These are phyloP conservation scores for Eira barbara DNA, from an alignment of 2,113 vertebrate genomes.

Conservation along the genomic window DNA sequence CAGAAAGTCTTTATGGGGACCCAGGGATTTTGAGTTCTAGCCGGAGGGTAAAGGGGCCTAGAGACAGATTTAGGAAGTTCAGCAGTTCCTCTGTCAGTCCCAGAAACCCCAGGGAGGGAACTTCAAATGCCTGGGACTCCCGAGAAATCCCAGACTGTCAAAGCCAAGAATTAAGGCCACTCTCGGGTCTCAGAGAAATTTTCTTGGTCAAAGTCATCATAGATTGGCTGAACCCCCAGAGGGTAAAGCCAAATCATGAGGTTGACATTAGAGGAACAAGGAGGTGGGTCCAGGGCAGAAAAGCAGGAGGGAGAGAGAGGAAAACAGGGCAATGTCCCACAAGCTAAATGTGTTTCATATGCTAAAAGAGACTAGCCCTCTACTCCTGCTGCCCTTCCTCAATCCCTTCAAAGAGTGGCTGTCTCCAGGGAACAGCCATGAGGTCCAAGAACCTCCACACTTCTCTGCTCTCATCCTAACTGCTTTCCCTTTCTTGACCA, in stretches of 20 bases:
- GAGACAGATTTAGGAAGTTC: slow-evolving; percentile 58
- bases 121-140: slow-evolving; percentile 68
- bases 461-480: slow-evolving; percentile 21
- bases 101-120: slow-evolving; percentile 70
- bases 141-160: slow-evolving; percentile 61
- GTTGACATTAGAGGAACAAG: slow-evolving; percentile 7
- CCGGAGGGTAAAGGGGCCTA: neutral
- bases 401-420: slow-evolving; percentile 8
- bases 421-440: neutral
- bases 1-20: slow-evolving; percentile 32
- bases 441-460: slow-evolving; percentile 9
- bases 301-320: neutral
- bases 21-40: slow-evolving; percentile 48
- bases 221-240: slow-evolving; percentile 5
- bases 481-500: slow-evolving; percentile 35
- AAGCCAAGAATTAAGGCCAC: slow-evolving; percentile 48
- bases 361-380: neutral
- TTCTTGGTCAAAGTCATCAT: slow-evolving; percentile 55
- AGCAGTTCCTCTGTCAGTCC: slow-evolving; percentile 47
- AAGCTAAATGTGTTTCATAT: neutral
- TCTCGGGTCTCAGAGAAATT: slow-evolving; percentile 58
- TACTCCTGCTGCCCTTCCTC: neutral
- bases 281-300: slow-evolving; percentile 26
- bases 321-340: neutral
- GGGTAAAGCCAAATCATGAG: slow-evolving; percentile 56